Evolutionary conservation across 1,140 invertebrate genomes (phyloP).

Genomic region (Caerostris extrusa): DNA sequence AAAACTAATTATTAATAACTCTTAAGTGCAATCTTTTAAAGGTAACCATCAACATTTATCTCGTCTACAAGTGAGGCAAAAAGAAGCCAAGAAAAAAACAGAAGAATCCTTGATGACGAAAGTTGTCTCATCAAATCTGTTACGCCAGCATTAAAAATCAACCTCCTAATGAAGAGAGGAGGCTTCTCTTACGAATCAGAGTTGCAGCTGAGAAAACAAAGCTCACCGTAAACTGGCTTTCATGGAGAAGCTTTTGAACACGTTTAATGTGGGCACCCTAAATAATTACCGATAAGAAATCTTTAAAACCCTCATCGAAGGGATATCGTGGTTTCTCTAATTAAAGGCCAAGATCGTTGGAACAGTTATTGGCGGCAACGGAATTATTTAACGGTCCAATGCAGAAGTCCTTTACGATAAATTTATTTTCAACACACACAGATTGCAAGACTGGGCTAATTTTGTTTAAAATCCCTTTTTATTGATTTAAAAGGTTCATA

Average conservation of each 20-base stretch:
- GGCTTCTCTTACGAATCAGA: constrained; percentile 16
- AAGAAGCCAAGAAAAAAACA: too few relatives aligned
- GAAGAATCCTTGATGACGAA: not conserved
- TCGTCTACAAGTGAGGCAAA: too few relatives aligned
- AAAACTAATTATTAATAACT: too few relatives aligned
- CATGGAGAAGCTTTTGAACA: constrained; percentile 12
- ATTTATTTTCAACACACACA: not conserved
- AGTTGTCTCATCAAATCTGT: not conserved
- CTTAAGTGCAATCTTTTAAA: too few relatives aligned
- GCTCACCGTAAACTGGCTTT: not conserved
- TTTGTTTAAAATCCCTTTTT: not conserved
- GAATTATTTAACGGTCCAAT: constrained; percentile 14
- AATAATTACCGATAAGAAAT: constrained; percentile 59
- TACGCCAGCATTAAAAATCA: not conserved
- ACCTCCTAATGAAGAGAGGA: not conserved
- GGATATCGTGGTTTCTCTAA: constrained; percentile 37
- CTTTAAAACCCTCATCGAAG: not conserved
- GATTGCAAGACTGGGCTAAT: not conserved
- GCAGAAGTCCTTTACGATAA: constrained; percentile 12
- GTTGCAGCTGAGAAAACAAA: constrained; percentile 21
- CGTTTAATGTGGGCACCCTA: constrained; percentile 44
- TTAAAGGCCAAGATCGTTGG: constrained; percentile 41
- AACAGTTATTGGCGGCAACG: constrained; percentile 1
- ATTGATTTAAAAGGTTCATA: not conserved
- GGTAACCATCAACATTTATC: too few relatives aligned